Percentiles rank a stretch among this genome's conserved stretches.
These are phyloP conservation scores for Neopelma chrysocephalum DNA, from an alignment of 2,797 vertebrate genomes.

Conservation along the genomic window DNA sequence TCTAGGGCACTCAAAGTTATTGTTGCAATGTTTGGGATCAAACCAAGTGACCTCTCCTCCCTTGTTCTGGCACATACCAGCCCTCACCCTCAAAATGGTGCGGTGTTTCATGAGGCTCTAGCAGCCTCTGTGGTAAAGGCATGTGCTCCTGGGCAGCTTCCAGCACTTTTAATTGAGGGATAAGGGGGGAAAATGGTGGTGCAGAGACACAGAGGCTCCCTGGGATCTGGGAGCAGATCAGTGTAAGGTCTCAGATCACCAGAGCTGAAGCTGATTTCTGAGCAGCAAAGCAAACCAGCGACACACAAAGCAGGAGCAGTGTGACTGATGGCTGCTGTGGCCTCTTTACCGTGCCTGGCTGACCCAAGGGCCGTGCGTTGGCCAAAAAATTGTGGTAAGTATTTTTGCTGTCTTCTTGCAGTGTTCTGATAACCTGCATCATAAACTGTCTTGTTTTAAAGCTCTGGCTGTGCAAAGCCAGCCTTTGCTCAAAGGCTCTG, in stretches of 20 bases:
- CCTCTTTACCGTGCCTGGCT: not conserved
- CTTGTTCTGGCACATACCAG: not conserved
- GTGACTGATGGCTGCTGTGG: not conserved
- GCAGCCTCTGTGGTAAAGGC: not conserved
- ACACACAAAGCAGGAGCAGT: not conserved
- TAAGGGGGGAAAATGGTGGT: not conserved
- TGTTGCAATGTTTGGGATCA: not conserved
- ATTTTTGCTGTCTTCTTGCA: not conserved
- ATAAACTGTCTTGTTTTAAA: not conserved
- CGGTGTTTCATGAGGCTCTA: fast-evolving
- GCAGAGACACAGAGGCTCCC: not conserved
- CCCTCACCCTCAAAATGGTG: not conserved
- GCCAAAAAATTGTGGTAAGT: not conserved
- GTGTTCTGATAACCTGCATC: not conserved
- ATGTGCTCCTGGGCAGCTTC: not conserved
- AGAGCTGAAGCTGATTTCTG: not conserved
- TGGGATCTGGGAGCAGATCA: not conserved
- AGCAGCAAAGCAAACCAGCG: not conserved
- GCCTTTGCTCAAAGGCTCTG: not conserved
- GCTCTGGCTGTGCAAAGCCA: not conserved
- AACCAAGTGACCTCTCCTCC: not conserved
- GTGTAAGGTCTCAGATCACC: not conserved
- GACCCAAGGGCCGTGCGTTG: not conserved
- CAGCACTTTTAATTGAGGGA: not conserved
- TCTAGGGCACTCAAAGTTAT: not conserved